Base-by-base conservation (phyloP, 2,797 vertebrate genomes). In the Argya squamiceps region DNA sequence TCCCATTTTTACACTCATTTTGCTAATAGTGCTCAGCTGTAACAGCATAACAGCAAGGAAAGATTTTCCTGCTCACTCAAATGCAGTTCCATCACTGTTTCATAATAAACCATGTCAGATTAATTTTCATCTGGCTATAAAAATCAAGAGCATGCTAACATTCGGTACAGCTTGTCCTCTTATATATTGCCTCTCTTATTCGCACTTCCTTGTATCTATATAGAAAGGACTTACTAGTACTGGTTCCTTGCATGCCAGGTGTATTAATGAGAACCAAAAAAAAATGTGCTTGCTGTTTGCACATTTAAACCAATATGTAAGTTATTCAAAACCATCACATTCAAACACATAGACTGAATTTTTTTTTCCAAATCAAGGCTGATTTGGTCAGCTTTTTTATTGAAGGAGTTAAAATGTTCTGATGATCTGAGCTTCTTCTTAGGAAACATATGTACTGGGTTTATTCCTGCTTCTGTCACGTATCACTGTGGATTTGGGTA, bases 21-120 rank as follows among this genome's bases (percentile, higher is more conserved):
- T 91, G 60, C 1, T 2, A 80, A 64, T 55, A 77, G 39, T 68
- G 15, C 32, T 80, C 29, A 94, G 9, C 29, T 47, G 18, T 62
- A 79, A 46, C 3, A 9, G 17, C 36, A 13, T 47, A 84, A 34
- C 26, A 90, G 5, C 11, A 43, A 79, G 11, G 3, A 68, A 74
- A 87, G 13, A 56, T 49, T 89, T 85, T 93, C 34, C 49, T 79
- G 39, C 44, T 96, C 55, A 52, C 65, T 81, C 39, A 81, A 58
- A 81, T 43, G 27, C 49, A 71, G 22, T 24, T 80, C 23, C 55
- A 59, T 80, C 39, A 49, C 24, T 60, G 29, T 65, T 96, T 46
- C 76, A 10, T 90, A 89, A 93, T 70, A 92, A 96, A 92, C 18
- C 41, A 44, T 60, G 60, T 86, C 85, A 95, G 41, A 94, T 89